Evolutionary conservation across 1,140 invertebrate species (phyloP), one percentile per base, ranked within the genome.

Genomic region (Drosophila tsacasi): DNA sequence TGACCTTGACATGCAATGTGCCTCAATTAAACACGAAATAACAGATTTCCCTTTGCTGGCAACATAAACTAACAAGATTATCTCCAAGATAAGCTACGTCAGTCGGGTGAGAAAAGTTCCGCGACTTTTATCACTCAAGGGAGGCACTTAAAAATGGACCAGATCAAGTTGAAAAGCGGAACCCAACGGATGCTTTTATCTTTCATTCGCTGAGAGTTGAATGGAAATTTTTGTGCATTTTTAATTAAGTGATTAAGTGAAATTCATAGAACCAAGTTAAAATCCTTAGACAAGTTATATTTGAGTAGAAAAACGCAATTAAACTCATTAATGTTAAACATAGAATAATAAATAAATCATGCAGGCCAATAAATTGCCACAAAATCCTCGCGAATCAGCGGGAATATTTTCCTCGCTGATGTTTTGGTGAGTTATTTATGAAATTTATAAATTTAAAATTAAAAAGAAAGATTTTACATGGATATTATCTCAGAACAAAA

Each of bases 341-440:
- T 5, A 0, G 4, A 19, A 27, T 42, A 30, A 54, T 27, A 30
- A 55, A 46, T 25, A 52, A 40, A 72, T 19, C 8, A 76, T 76
- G 74, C 73, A 76, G 27, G 64, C 83, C n/a, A 79, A 78, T 21
- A 71, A 87, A 19, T 52, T 87, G 17, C 76, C 80, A 5, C 60
- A 74, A 30, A 87, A 87, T 61, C 83, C 83, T n/a, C 84, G 84
- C 25, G 83, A 89, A 50, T 82, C 76, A 5, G 82, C 84, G 15
- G 82, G 86, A 23, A 79, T 86, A 19, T 25, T 87, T 67, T 81
- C 83, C 25, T 60, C 75, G 27, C 50, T 87, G 27, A 87, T 87
- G 83, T 79, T 87, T 50, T 87, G 83, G 83, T 87, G 67, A 74
- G 77, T 74, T 40, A 21, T 15, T 2, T 7, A 15, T 12, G 50